These are phyloP conservation scores for Oncopodura yosiiana DNA, from an alignment of 1,140 invertebrate genomes.

Conservation along the genomic window DNA sequence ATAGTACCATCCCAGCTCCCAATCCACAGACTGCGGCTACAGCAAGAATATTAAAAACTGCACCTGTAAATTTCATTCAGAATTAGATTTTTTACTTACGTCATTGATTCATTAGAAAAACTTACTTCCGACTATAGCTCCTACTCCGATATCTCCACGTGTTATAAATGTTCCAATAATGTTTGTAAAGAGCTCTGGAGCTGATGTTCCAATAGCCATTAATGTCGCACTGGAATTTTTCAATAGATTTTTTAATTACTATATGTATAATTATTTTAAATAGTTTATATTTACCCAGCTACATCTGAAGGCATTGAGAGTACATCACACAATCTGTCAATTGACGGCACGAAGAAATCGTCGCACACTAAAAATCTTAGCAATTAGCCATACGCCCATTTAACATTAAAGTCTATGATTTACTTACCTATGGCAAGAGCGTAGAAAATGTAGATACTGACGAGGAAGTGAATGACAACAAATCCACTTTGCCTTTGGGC, in stretches of 20 bases:
- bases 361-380: constrained; percentile 41
- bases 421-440: constrained; percentile 22
- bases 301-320: constrained; percentile 54
- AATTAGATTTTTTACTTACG: too few relatives aligned
- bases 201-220: constrained; percentile 79
- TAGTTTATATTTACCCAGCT: constrained; percentile 50
- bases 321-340: constrained; percentile 40
- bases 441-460: constrained; percentile 40
- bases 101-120: background rate
- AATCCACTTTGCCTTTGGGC: constrained; percentile 36
- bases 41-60: constrained; percentile 78
- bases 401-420: constrained; percentile 26
- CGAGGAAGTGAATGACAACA: constrained; percentile 40
- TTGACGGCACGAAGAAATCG: constrained; percentile 40
- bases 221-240: constrained; percentile 84
- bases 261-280: constrained; percentile 14
- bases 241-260: constrained; percentile 46
- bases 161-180: constrained; percentile 71
- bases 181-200: constrained; percentile 82
- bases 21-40: constrained; percentile 74
- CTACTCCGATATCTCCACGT: constrained; percentile 66
- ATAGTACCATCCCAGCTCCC: constrained; percentile 56
- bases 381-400: too few relatives aligned
- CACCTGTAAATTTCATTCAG: too few relatives aligned
- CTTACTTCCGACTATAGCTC: constrained; percentile 63